A percentile compares a stretch with the other conserved stretches of the same genome.
These are phyloP conservation scores for Aphelinus certus DNA, from an alignment of 1,140 invertebrate genomes.

Conservation along the genomic window DNA sequence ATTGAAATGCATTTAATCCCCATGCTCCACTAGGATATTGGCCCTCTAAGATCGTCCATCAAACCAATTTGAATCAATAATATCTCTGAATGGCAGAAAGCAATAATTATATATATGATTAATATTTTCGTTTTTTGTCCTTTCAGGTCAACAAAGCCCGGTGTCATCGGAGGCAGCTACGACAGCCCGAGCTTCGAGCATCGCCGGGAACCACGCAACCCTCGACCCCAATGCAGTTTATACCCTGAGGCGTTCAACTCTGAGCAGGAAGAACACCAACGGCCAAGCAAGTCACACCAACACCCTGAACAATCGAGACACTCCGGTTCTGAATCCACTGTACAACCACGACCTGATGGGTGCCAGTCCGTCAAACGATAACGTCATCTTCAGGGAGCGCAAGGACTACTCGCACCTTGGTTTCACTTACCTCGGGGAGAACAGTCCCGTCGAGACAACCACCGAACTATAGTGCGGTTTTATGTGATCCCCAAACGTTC, in stretches of 20 bases:
- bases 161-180: slow-evolving; percentile 83
- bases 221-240: slow-evolving; percentile 64
- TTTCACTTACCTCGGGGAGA: slow-evolving; percentile 77
- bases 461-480: slow-evolving; percentile 76
- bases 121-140: slow-evolving; percentile 24
- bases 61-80: too few species aligned
- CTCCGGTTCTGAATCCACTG: slow-evolving; percentile 61
- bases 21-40: too few species aligned
- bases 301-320: slow-evolving; percentile 55
- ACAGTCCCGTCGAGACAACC: slow-evolving; percentile 84
- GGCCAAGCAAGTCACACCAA: slow-evolving; percentile 61
- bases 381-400: slow-evolving; percentile 84
- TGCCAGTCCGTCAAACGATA: slow-evolving; percentile 80
- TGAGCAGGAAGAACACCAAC: slow-evolving; percentile 64
- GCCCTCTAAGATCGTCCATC: too few species aligned
- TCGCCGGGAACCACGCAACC: slow-evolving; percentile 66
- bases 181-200: slow-evolving; percentile 80
- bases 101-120: too few species aligned
- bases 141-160: slow-evolving; percentile 78
- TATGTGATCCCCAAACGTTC: too few species aligned
- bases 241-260: slow-evolving; percentile 66
- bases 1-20: too few species aligned
- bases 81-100: too few species aligned
- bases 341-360: slow-evolving; percentile 70
- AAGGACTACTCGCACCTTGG: slow-evolving; percentile 80